Evolutionary conservation across 2,888 invertebrate species (phyloP), one percentile per base, ranked within the genome.

Genomic region (Erynnis tages): DNA sequence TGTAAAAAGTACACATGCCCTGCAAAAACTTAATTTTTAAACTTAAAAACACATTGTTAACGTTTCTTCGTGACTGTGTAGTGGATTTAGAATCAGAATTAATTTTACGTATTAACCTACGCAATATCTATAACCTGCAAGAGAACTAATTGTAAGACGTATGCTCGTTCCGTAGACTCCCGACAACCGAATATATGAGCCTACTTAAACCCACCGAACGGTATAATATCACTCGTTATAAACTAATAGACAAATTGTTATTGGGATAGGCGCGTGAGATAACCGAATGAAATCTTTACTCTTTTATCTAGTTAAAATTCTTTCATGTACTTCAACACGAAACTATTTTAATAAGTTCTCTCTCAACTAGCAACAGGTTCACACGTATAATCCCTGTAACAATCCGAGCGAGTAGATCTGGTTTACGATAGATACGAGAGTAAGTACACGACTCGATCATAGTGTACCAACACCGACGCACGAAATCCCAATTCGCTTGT

Each of bases 401-500:
- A 81, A 82, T 80, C 73, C 71, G 69, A 73, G 70, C 71, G 69
- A 75, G 82, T 82, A 76, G 82, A 84, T 83, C 81, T 79, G 73
- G 76, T 79, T 76, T 77, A 71, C 67, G 79, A 80, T 79, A 76
- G 79, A 80, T 79, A 76, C 67, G 67, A 65, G 59, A 65, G 64
- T 30, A 45, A 67, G 67, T 71, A 78, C 76, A 77, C 72, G 73
- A 73, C 57, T 53, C 69, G 76, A 79, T 81, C 79, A 75, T 73
- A 77, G 69, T 53, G 69, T 67, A 59, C 40, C 13, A 53, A 75
- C 75, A 75, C 78, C 76, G 68, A 81, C 79, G 82, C 86, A 86
- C 87, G 85, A 85, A 82, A 80, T 83, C 81, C 79, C 84, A 80
- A 85, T 86, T 85, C 83, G 71, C 84, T 84, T 83, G 81, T 79